Base-by-base conservation (phyloP, 2,888 invertebrate species). In the Phasia obesa region DNA sequence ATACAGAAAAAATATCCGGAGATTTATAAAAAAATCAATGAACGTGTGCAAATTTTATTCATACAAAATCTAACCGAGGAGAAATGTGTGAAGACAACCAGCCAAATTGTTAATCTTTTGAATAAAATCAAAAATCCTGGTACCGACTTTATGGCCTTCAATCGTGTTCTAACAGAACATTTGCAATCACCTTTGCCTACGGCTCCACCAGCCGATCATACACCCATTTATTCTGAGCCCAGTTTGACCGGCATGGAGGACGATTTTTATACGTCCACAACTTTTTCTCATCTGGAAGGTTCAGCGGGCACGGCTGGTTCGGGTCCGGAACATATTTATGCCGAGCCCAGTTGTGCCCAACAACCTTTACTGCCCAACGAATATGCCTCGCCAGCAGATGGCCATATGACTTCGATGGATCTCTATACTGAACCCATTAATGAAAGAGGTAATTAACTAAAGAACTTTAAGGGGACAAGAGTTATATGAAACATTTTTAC, bases 351-450 rank as follows among this genome's bases (percentile, higher is more conserved):
- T 57, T 88, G 87, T 80, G 87, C 87, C 3, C 88, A 88, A 55
- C 89, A 90, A 49, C 90, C 89, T 4, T 65, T 90, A 44, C 80
- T 91, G 59, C 82, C 86, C 35, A 88, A 88, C 65, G 89, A 90
- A 77, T 90, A 90, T 70, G 87, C 89, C 4, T 88, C 88, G 53
- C 90, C 90, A 15, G 86, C 88, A 17, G 90, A 90, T 86, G 82
- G 84, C 15, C 87, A 87, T 84, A 85, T 87, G 15, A 85, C 86
- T 7, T 81, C 85, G 31, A 85, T 84, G 76, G 88, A 87, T 84
- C 77, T 88, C 49, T 91, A 91, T 78, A 86, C 89, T 9, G 91
- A 90, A 75, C 91, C 91, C 71, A 86, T 89, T 74, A 88, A 88
- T 78, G 86, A 88, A 65, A 87, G 86, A 87, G 88, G 91, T 91